Evolutionary conservation across 2,797 vertebrate species (phyloP), one percentile per base, ranked within the genome.

Genomic region (Vultur gryphus): DNA sequence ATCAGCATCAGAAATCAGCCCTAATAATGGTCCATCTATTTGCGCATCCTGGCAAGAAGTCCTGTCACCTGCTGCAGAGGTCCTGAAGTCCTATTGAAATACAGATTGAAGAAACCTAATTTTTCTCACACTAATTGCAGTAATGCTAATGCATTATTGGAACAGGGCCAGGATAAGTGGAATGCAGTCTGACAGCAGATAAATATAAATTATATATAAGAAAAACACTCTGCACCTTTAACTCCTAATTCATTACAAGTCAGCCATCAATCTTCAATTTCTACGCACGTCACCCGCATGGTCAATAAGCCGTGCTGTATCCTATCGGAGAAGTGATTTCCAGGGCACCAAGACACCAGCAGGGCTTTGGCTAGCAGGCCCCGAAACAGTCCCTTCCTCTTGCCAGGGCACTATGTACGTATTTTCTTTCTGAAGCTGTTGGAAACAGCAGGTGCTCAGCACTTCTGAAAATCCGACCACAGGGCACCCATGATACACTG

Each of bases 201-300:
- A 87, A 82, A 78, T 69, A 79, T 78, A 79, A 81, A 90, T 90
- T 58, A 82, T 69, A 69, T 72, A 59, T 69, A 84, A 39, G 61
- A 49, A 88, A 95, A 85, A 81, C 64, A 80, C 62, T 66, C 48
- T 61, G 41, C 61, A 59, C 79, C 69, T 84, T 84, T 87, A 95
- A 75, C 51, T 83, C 62, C 33, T 76, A 66, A 71, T 52, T 84
- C 80, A 76, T 87, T 81, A 61, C 64, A 65, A 61, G 48, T 48
- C 43, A 52, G 44, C 54, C 75, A 90, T 81, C 64, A 57, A 14
- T 90, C 83, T 65, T 90, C 51, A 65, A 76, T 80, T 81, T 71
- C 54, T 76, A 16, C 1, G 16, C 43, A 31, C 37, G 66, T 90
- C 52, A 55, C 31, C 57, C 6, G 3, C 12, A 5, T 46, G 57